Evolutionary conservation across 2,888 invertebrate species (phyloP).

Genomic region (Priocnemis perturbator): DNA sequence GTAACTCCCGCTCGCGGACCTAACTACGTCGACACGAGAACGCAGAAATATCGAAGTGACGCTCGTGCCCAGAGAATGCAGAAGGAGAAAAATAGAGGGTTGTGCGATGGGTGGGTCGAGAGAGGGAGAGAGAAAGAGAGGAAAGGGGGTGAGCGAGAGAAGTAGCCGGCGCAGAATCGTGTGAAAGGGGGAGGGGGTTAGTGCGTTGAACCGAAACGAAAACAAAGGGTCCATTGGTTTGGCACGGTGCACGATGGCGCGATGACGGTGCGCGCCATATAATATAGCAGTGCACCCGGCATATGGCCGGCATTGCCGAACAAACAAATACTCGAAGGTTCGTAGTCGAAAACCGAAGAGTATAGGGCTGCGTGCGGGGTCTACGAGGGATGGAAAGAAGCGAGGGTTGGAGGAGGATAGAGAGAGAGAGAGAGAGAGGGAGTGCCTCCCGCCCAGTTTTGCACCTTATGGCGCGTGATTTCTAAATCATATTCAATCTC

Average conservation of each 20-base stretch:
- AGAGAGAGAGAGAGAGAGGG: not conserved
- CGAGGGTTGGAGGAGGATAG: constrained; percentile 2
- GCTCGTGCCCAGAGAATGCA: constrained; percentile 39
- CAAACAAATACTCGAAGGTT: constrained; percentile 62
- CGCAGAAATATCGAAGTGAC: constrained; percentile 52
- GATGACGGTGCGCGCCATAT: constrained; percentile 45
- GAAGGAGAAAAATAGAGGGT: constrained; percentile 23
- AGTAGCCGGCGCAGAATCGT: constrained; percentile 2
- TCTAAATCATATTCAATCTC: constrained; percentile 68
- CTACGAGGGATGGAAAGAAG: constrained; percentile 9
- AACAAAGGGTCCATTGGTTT: constrained; percentile 66
- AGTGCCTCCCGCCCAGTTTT: constrained; percentile 22
- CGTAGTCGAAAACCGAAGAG: constrained; percentile 26
- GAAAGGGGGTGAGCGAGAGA: constrained; percentile 1
- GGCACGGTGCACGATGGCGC: constrained; percentile 37
- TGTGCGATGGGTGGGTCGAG: not conserved
- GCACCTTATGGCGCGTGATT: constrained; percentile 67
- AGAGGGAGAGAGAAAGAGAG: constrained; percentile 8
- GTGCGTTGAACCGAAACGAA: constrained; percentile 66
- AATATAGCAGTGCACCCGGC: constrained; percentile 56
- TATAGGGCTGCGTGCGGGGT: not conserved
- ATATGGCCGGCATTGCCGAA: constrained; percentile 64
- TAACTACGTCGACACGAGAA: constrained; percentile 30
- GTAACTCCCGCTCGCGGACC: constrained; percentile 19
- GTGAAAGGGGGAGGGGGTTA: constrained; percentile 32